These are phyloP conservation scores for Copidosoma floridanum DNA, from an alignment of 1,140 invertebrate species.

Conservation along the genomic window DNA sequence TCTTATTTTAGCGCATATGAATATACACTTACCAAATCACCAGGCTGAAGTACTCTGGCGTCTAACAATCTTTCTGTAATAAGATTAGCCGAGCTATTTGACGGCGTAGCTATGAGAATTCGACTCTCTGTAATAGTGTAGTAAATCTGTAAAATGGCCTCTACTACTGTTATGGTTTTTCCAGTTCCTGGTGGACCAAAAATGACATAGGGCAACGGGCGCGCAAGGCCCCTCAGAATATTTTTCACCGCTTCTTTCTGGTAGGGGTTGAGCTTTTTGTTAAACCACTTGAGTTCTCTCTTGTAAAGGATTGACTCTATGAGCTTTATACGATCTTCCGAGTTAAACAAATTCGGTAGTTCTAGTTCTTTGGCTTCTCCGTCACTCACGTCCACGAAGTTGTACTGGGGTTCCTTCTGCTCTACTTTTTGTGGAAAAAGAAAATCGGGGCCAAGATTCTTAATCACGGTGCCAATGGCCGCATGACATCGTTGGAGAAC, in stretches of 20 bases:
- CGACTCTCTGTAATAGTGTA: slow-evolving; percentile 64
- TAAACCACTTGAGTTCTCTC: slow-evolving; percentile 65
- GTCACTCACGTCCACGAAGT: slow-evolving; percentile 39
- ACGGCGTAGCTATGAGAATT: slow-evolving; percentile 4
- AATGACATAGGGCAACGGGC: slow-evolving; percentile 71
- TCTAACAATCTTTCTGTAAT: not conserved
- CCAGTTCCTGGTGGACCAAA: slow-evolving; percentile 81
- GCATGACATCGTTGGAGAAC: slow-evolving; percentile 65
- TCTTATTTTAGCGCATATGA: too few relatives aligned
- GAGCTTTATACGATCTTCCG: not conserved
- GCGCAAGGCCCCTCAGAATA: slow-evolving; percentile 59
- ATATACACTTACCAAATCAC: slow-evolving; percentile 61
- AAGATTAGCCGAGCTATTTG: slow-evolving; percentile 1
- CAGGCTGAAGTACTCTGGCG: slow-evolving; percentile 42
- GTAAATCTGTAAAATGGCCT: slow-evolving; percentile 65
- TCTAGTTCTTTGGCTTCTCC: not conserved
- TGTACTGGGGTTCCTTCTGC: slow-evolving; percentile 42
- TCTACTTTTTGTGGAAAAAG: slow-evolving; percentile 65
- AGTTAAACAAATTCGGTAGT: not conserved
- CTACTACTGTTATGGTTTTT: slow-evolving; percentile 75
- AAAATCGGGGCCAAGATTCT: slow-evolving; percentile 61
- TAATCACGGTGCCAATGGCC: slow-evolving; percentile 61
- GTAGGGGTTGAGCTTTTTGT: slow-evolving; percentile 66
- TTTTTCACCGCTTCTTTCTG: slow-evolving; percentile 66
- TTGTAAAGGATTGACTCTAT: slow-evolving; percentile 32